phyloP scores from a whole-genome alignment of 2,888 invertebrate genomes.

The Caenorhabditis sp. region DNA sequence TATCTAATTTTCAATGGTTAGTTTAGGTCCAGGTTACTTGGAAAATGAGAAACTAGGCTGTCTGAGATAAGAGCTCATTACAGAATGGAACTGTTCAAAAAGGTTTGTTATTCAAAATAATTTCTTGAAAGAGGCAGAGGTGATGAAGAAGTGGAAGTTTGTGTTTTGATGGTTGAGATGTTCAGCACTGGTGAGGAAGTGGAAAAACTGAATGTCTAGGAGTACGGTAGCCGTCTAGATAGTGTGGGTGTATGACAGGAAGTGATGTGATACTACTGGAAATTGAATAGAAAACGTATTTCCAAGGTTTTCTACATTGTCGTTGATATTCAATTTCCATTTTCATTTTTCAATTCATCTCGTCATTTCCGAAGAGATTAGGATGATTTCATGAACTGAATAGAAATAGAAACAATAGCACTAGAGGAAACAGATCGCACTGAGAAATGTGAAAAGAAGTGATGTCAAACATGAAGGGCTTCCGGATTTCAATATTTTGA shows the following conservation, averaged over 20 bases:
- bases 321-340: neutral
- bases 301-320: neutral
- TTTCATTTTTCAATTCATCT: neutral
- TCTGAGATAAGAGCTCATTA: conserved; percentile 18
- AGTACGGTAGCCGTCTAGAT: conserved; percentile 1
- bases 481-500: neutral
- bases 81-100: conserved; percentile 19
- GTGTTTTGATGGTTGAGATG: conserved; percentile 18
- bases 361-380: neutral
- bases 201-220: neutral
- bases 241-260: neutral
- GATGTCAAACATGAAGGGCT: neutral
- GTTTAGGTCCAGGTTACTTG: neutral
- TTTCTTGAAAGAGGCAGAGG: conserved; percentile 1
- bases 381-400: neutral
- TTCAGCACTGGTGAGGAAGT: conserved; percentile 1
- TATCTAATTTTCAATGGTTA: neutral
- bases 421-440: neutral
- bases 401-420: conserved; percentile 1
- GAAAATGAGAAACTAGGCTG: neutral
- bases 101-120: conserved; percentile 19
- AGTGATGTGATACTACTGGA: neutral
- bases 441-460: neutral
- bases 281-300: neutral
- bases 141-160: too few relatives aligned